Percentiles rank a stretch among this genome's conserved stretches.
Evolutionary conservation across 2,888 invertebrate genomes (phyloP).

Genomic region (Cybosia mesomella): DNA sequence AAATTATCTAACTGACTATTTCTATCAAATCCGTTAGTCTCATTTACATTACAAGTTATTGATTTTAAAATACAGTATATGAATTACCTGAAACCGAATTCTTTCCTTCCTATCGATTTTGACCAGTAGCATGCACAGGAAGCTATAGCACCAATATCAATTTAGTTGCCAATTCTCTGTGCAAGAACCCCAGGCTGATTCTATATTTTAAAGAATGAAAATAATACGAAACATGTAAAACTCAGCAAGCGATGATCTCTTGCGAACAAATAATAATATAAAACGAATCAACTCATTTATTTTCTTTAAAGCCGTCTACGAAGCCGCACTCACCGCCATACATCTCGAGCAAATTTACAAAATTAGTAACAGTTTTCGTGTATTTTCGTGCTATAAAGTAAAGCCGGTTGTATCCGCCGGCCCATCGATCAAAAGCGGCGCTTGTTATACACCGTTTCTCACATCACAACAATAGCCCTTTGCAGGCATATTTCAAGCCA

Average conservation of each 20-base stretch:
- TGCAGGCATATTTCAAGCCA: conserved; percentile 85
- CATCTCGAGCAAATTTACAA: conserved; percentile 44
- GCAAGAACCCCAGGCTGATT: not conserved
- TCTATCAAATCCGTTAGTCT: not conserved
- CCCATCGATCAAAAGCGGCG: conserved; percentile 79
- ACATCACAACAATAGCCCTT: conserved; percentile 84
- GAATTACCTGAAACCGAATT: not conserved
- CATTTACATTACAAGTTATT: not conserved
- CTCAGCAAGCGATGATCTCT: not conserved
- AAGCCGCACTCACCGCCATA: conserved; percentile 33
- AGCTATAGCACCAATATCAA: too few species aligned
- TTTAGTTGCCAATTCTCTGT: not conserved
- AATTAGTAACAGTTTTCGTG: conserved; percentile 70
- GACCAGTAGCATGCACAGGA: not conserved
- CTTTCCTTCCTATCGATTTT: not conserved
- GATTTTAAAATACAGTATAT: not conserved
- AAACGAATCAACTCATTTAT: conserved; percentile 3
- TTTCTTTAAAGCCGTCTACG: conserved; percentile 14
- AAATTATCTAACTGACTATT: not conserved
- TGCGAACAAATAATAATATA: conserved; percentile 6
- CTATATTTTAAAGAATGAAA: not conserved
- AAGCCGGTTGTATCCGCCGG: conserved; percentile 66
- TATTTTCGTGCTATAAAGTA: conserved; percentile 75
- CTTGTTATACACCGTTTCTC: conserved; percentile 86
- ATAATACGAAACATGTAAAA: conserved; percentile 11